phyloP scores from a whole-genome alignment of 2,113 vertebrate species.

The Donacobius atricapilla region DNA sequence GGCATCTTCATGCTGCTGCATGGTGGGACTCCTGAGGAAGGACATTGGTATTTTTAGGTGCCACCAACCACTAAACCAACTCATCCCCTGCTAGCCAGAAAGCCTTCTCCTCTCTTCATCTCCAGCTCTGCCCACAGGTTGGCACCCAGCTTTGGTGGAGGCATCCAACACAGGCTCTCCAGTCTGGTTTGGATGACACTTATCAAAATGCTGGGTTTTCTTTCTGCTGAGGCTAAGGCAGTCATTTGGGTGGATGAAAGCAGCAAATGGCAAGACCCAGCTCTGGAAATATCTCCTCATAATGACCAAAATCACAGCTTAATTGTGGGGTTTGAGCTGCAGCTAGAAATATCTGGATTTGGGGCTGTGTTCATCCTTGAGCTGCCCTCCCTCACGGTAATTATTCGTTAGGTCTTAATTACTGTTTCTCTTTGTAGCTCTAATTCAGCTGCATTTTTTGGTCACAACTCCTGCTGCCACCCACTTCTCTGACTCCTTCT shows the following conservation, averaged over 20 bases:
- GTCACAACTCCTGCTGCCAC: background rate
- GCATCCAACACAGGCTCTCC: background rate
- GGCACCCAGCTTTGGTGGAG: conserved; percentile 5
- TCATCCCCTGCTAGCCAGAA: background rate
- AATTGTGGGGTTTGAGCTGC: conserved; percentile 51
- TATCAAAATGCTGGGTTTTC: conserved; percentile 27
- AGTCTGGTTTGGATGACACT: conserved; percentile 53
- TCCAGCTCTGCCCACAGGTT: conserved; percentile 8
- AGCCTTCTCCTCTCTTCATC: background rate
- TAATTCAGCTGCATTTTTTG: background rate
- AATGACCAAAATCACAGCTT: conserved; percentile 43
- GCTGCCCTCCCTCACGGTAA: background rate
- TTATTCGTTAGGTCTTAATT: conserved; percentile 27
- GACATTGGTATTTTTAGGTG: background rate
- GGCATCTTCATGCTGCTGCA: background rate
- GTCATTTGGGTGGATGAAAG: conserved; percentile 1
- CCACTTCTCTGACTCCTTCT: background rate
- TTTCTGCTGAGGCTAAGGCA: background rate
- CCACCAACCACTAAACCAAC: background rate
- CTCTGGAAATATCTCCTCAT: conserved; percentile 45
- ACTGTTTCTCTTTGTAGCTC: background rate
- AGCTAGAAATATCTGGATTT: conserved; percentile 49
- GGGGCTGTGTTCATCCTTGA: background rate
- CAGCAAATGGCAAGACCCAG: background rate
- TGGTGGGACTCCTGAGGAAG: background rate